These are phyloP conservation scores for Campopleginae sp. DNA, from an alignment of 2,888 invertebrate species.

Conservation along the genomic window DNA sequence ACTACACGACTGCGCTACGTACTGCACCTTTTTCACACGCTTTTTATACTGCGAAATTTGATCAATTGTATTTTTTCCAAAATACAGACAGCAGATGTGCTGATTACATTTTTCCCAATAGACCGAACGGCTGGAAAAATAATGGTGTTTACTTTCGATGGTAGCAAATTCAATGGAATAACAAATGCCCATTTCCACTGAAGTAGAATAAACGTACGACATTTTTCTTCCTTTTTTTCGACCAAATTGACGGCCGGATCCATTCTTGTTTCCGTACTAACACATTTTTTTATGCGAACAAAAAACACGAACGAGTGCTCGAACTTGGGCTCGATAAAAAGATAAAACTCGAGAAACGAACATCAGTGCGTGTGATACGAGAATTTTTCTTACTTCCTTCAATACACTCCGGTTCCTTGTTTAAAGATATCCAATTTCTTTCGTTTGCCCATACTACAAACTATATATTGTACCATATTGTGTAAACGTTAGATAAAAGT, in stretches of 20 bases:
- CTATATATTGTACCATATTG: slow-evolving; percentile 27
- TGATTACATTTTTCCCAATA: background rate
- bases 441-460: slow-evolving; percentile 33
- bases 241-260: background rate
- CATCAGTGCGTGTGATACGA: slow-evolving; percentile 15
- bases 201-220: background rate
- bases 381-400: slow-evolving; percentile 21
- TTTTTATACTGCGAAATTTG: slow-evolving; percentile 16
- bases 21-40: slow-evolving; percentile 57
- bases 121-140: background rate
- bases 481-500: slow-evolving; percentile 37
- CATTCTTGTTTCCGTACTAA: background rate
- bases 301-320: background rate
- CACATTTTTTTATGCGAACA: background rate
- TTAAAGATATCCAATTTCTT: slow-evolving; percentile 55
- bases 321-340: background rate
- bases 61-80: background rate
- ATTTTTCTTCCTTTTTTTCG: background rate
- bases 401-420: slow-evolving; percentile 21
- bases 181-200: background rate
- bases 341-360: slow-evolving; percentile 29
- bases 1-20: slow-evolving; percentile 52
- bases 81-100: background rate
- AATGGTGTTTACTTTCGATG: background rate
- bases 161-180: background rate